These are phyloP conservation scores for Pseudoips prasinana DNA, from an alignment of 2,888 invertebrate genomes.

Conservation along the genomic window DNA sequence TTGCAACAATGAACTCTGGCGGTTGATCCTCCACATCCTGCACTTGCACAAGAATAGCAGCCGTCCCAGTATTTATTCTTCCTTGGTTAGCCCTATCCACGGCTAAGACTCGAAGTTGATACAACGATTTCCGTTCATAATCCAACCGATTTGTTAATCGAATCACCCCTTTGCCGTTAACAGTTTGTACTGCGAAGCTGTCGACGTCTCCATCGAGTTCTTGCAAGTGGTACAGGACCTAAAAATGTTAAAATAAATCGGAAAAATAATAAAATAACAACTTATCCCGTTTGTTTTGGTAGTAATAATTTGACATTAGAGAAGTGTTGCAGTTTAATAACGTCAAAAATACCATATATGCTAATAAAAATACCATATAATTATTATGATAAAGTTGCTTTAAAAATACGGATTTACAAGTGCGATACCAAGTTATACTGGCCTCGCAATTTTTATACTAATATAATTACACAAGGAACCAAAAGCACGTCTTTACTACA, in stretches of 20 bases:
- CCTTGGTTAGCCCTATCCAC: slow-evolving; percentile 92
- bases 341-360: no score
- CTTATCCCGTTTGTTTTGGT: no score
- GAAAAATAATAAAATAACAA: slow-evolving; percentile 3
- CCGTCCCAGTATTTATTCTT: slow-evolving; percentile 93
- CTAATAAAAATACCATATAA: no score
- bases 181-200: slow-evolving; percentile 90
- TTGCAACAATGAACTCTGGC: slow-evolving; percentile 93
- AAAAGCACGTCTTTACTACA: no score
- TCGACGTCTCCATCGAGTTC: slow-evolving; percentile 90
- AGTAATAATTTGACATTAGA: no score
- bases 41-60: slow-evolving; percentile 90
- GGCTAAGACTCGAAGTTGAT: slow-evolving; percentile 91
- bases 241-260: slow-evolving; percentile 14
- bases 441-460: no score
- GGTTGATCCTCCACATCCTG: slow-evolving; percentile 96
- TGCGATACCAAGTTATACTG: no score
- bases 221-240: slow-evolving; percentile 92
- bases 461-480: no score
- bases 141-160: slow-evolving; percentile 89
- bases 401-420: no score
- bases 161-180: slow-evolving; percentile 92
- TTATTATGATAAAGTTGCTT: no score
- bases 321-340: no score
- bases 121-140: slow-evolving; percentile 92